Conservation (phyloP, 2,888 invertebrate genomes). For the Quadriops clusia region DNA sequence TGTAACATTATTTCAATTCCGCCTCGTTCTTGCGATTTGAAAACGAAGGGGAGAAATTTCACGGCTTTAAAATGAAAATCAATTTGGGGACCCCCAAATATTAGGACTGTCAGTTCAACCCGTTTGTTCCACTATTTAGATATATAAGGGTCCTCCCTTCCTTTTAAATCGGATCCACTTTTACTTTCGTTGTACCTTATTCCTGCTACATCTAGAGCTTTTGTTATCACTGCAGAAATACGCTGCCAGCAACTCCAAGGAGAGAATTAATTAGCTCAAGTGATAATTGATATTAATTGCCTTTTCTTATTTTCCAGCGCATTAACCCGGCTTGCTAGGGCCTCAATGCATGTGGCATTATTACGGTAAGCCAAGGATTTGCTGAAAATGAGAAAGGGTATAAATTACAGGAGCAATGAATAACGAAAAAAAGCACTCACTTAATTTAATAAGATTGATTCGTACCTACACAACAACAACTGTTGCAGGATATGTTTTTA, state of each 20-base stretch:
- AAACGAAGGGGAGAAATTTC: too few species aligned
- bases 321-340: slow-evolving; percentile 19
- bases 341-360: slow-evolving; percentile 6
- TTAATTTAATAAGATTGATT: too few species aligned
- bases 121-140: slow-evolving; percentile 13
- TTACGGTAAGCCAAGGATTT: neutral
- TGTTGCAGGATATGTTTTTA: too few species aligned
- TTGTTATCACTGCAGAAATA: slow-evolving; percentile 18
- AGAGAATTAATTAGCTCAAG: slow-evolving; percentile 26
- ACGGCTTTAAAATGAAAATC: too few species aligned
- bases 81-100: slow-evolving; percentile 6
- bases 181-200: slow-evolving; percentile 7
- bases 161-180: slow-evolving; percentile 4
- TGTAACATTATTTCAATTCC: too few species aligned
- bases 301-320: slow-evolving; percentile 28
- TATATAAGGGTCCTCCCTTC: slow-evolving; percentile 8
- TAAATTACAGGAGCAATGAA: too few species aligned
- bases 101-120: slow-evolving; percentile 15
- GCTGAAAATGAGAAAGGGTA: neutral
- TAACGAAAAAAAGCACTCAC: too few species aligned
- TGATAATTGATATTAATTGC: slow-evolving; percentile 33
- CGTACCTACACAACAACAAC: too few species aligned
- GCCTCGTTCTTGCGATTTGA: too few species aligned
- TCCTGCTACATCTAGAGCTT: slow-evolving; percentile 13
- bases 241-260: slow-evolving; percentile 18